Percentiles rank a stretch among this genome's conserved stretches.
Evolutionary conservation across 2,797 vertebrate genomes (phyloP).

Genomic region (Austrolebias charrua): DNA sequence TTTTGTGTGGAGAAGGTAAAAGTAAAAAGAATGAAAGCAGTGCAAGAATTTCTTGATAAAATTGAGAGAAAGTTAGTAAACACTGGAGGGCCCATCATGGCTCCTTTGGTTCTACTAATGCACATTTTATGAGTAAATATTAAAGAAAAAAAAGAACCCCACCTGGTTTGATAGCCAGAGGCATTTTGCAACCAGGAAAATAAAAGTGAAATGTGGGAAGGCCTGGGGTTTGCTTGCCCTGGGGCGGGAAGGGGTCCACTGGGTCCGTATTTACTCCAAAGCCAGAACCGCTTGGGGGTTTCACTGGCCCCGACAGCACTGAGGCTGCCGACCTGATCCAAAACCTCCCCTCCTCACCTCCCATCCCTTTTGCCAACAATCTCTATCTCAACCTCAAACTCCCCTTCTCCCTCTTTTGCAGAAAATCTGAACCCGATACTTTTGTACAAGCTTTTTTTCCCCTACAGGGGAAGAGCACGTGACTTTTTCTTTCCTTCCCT

Average conservation of each 20-base stretch:
- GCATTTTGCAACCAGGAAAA: slow-evolving; percentile 91
- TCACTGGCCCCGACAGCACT: slow-evolving; percentile 75
- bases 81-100: slow-evolving; percentile 75
- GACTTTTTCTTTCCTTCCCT: slow-evolving; percentile 39
- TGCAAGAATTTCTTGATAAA: slow-evolving; percentile 43
- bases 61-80: slow-evolving; percentile 70
- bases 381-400: slow-evolving; percentile 52
- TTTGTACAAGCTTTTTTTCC: slow-evolving; percentile 42
- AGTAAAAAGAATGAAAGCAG: slow-evolving; percentile 17
- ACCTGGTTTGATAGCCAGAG: slow-evolving; percentile 87
- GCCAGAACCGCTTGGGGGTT: slow-evolving; percentile 81
- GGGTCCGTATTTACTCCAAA: slow-evolving; percentile 84
- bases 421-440: slow-evolving; percentile 52
- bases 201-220: slow-evolving; percentile 89
- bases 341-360: slow-evolving; percentile 66
- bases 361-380: slow-evolving; percentile 49
- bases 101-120: slow-evolving; percentile 81
- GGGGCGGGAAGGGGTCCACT: slow-evolving; percentile 83
- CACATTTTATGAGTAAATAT: slow-evolving; percentile 88
- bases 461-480: slow-evolving; percentile 26
- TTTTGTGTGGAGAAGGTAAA: slow-evolving; percentile 7
- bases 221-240: slow-evolving; percentile 90
- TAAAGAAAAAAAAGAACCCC: slow-evolving; percentile 70
- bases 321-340: slow-evolving; percentile 69
- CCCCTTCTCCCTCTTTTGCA: slow-evolving; percentile 26